Percentiles rank a stretch among this genome's conserved stretches.
phyloP scores from a whole-genome alignment of 2,797 vertebrate genomes.

The Phoeniculus purpureus region DNA sequence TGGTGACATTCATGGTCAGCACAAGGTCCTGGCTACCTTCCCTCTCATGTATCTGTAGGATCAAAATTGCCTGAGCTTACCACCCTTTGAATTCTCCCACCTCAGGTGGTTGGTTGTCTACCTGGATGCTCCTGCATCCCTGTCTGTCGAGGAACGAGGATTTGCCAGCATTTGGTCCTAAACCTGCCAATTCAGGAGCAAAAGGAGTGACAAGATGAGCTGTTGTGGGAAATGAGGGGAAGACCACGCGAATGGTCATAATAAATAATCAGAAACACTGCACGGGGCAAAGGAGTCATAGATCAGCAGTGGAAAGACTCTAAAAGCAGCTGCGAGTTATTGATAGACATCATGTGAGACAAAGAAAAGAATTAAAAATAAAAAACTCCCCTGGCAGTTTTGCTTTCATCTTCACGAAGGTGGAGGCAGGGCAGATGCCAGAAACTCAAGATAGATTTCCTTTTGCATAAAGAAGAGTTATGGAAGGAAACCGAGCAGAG shows the following conservation, averaged over 20 bases:
- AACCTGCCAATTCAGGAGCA: neutral
- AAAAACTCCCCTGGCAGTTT: slow-evolving; percentile 17
- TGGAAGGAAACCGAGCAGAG: slow-evolving; percentile 38
- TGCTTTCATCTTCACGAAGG: slow-evolving; percentile 14
- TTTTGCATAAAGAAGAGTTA: slow-evolving; percentile 62
- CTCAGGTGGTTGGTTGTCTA: neutral
- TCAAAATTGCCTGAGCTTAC: neutral
- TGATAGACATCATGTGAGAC: slow-evolving; percentile 22
- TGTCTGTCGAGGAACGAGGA: neutral
- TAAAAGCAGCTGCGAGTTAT: slow-evolving; percentile 53
- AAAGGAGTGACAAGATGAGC: slow-evolving; percentile 28
- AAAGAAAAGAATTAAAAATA: neutral
- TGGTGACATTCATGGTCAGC: neutral
- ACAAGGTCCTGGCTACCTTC: neutral
- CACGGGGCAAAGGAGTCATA: slow-evolving; percentile 56
- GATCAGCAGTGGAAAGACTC: slow-evolving; percentile 29
- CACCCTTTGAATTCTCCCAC: neutral
- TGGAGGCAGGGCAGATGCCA: slow-evolving; percentile 10
- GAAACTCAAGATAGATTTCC: slow-evolving; percentile 38
- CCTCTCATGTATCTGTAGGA: neutral
- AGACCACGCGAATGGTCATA: slow-evolving; percentile 27
- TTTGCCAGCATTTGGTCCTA: neutral
- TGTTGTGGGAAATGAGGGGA: slow-evolving; percentile 22
- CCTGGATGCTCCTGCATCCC: neutral
- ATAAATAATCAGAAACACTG: slow-evolving; percentile 55